Evolutionary conservation across 2,797 vertebrate genomes (phyloP).

Genomic region (Mormyrops boulengeri): DNA sequence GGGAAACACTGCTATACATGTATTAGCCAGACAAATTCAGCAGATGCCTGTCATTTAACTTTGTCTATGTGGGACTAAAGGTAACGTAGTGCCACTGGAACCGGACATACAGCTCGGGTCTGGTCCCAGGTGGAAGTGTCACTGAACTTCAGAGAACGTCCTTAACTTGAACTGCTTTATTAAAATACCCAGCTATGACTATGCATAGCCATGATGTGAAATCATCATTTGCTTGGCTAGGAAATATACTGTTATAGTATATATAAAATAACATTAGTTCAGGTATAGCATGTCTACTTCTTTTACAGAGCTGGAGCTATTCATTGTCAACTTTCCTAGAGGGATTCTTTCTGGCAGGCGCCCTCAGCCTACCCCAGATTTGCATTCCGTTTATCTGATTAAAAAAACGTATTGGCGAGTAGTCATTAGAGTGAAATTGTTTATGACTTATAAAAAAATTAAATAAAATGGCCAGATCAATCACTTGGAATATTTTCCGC

Average conservation of each 20-base stretch:
- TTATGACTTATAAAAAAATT: neutral
- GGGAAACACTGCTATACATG: neutral
- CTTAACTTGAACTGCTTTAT: neutral
- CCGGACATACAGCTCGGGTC: neutral
- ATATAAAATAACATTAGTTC: neutral
- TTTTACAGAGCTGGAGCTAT: neutral
- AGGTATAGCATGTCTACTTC: neutral
- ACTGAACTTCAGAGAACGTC: neutral
- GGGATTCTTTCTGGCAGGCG: neutral
- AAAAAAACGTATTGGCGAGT: neutral
- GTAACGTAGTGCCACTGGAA: neutral
- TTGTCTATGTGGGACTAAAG: neutral
- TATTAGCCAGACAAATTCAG: neutral
- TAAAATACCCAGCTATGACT: neutral
- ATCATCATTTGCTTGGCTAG: neutral
- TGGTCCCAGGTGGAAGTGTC: neutral
- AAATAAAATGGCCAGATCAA: conserved; percentile 1
- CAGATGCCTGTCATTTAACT: neutral
- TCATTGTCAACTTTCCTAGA: neutral
- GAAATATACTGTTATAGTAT: neutral
- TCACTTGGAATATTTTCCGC: neutral
- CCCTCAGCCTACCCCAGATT: neutral
- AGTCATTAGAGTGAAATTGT: neutral
- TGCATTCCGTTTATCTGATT: conserved; percentile 6
- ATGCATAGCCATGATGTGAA: neutral